Evolutionary conservation across 2,888 invertebrate species (phyloP), one percentile per base, ranked within the genome.

Genomic region (Camptogramma bilineatum): DNA sequence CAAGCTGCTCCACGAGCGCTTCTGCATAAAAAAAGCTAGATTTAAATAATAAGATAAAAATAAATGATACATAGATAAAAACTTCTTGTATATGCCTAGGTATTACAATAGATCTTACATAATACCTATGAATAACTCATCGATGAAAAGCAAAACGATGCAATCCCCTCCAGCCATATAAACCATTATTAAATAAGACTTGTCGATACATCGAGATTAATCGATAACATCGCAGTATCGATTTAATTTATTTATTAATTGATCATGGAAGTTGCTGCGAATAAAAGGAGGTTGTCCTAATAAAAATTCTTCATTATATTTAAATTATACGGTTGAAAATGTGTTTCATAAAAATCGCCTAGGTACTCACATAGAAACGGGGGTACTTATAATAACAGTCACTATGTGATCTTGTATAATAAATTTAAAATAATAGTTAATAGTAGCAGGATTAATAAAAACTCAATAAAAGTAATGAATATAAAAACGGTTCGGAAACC

Each of bases 231-330:
- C 60, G 46, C 47, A 17, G 67, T 62, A 80, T 80, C 78, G 73
- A 80, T 85, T 83, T 82, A 79, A 84, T 82, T 82, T 80, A 82
- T 81, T 76, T 78, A 78, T 44, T 44, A 82, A 83, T 81, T 75
- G 74, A 79, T 78, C 74, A 71, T 39, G 17, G 21, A 24, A 47
- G 31, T 34, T 31, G 16, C 47, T 9, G 47, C n/a, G 17, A 39
- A 24, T 44, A 19, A 44, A 10, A 28, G 28, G 28, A n/a, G 28
- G 28, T 28, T 24, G 7, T 3, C 18, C 9, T 34, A 16, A 28
- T 50, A n/a, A 3, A 39, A 9, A 39, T n/a, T 7, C 3, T 0
- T 0, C 42, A 4, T 21, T n/a, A 44, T 17, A 17, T 17, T 8
- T 8, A 44, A 44, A 44, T 44, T 44, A 44, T 44, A 17, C 16